Evolutionary conservation across 2,888 invertebrate genomes (phyloP).

Genomic region (Synergus japonicus): DNA sequence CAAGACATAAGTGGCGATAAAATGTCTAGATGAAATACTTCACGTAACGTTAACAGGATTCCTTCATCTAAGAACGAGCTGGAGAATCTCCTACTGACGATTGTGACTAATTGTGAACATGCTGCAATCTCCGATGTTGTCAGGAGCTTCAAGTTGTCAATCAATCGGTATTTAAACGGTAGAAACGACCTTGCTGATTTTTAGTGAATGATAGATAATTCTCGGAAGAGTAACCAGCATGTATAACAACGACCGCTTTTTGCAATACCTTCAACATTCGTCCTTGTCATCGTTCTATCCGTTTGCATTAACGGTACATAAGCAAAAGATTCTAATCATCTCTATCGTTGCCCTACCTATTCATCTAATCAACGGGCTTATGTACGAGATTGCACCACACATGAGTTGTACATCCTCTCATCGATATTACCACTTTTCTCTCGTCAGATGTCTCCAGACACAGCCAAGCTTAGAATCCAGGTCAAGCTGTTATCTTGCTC

Average conservation of each 20-base stretch:
- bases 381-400: neutral
- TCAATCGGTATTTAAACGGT: conserved; percentile 29
- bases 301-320: conserved; percentile 42
- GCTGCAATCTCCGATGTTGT: conserved; percentile 8
- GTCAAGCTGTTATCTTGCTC: neutral
- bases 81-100: conserved; percentile 10
- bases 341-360: conserved; percentile 11
- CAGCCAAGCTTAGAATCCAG: conserved; percentile 6
- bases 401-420: neutral
- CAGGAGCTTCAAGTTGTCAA: conserved; percentile 9
- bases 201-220: conserved; percentile 29
- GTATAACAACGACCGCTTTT: conserved; percentile 29
- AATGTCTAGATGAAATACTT: conserved; percentile 23
- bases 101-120: conserved; percentile 36
- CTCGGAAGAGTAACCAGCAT: conserved; percentile 7
- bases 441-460: neutral
- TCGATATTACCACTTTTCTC: conserved; percentile 16
- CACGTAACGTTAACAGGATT: conserved; percentile 22
- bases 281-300: conserved; percentile 44
- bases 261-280: conserved; percentile 44
- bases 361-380: conserved; percentile 32
- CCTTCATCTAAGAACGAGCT: conserved; percentile 1
- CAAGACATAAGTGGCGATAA: neutral
- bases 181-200: conserved; percentile 17
- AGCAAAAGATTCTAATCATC: conserved; percentile 41